Base-by-base conservation (phyloP, 1,140 invertebrate genomes). In the Bombus waltoni region DNA sequence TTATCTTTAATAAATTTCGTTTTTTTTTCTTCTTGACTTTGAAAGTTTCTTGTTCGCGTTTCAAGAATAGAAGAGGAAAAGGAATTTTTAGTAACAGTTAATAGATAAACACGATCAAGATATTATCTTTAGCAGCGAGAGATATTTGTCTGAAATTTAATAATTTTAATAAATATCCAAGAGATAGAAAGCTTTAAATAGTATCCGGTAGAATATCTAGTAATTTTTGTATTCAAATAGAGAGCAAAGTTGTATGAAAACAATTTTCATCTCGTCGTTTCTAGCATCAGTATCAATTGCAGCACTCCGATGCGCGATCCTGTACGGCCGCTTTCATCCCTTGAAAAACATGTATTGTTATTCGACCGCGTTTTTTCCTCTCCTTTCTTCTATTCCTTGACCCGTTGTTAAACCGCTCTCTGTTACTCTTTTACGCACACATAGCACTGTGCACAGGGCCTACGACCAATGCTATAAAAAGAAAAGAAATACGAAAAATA, bases 401-500 rank as follows among this genome's bases (percentile, higher is more conserved):
- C 22, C 22, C 44, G 47, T 18, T 53, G 73, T 59, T 74, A 68
- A 74, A n/a, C 28, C 62, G 4, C 35, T 79, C 32, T 77, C 44
- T 59, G 11, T 44, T 53, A 47, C 40, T 22, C n/a, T 59, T 66
- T 57, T 35, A 44, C 71, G 38, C 47, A 57, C 40, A n/a, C 25
- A 5, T 71, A 42, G 8, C 47, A 38, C 10, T 9, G 75, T 32
- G 40, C 57, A 18, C n/a, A 10, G 28, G 8, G 25, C 5, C 15
- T 22, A 13, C 2, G 18, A 28, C 25, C 44, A 15, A 25, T 28
- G 28, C 11, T 32, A 66, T 18, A 38, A 83, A 35, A 47, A 44
- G 70, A 82, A 76, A 47, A 78, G 62, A 44, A 40, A 71, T 44
- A 38, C 47, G 68, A 68, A 66, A 71, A 57, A 81, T 32, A 78